phyloP scores from a whole-genome alignment of 2,888 invertebrate genomes.

The Sesia apiformis region DNA sequence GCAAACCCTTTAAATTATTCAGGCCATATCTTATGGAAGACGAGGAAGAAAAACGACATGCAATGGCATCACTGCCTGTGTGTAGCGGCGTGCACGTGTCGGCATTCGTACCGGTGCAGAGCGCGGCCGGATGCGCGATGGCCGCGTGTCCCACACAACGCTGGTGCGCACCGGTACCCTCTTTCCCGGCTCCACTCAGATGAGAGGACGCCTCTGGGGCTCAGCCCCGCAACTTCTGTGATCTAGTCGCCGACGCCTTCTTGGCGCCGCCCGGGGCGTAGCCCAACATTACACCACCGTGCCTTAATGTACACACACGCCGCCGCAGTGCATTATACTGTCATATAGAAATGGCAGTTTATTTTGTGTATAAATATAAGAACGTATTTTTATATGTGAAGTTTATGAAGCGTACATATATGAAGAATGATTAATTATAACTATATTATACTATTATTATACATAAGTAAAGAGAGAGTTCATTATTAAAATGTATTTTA shows the following conservation, averaged over 20 bases:
- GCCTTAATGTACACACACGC: conserved; percentile 67
- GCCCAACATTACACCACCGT: conserved; percentile 52
- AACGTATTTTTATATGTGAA: conserved; percentile 72
- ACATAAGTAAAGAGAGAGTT: conserved; percentile 64
- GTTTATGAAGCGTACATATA: conserved; percentile 66
- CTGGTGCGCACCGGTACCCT: conserved; percentile 80
- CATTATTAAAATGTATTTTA: conserved; percentile 50
- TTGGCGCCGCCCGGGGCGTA: conserved; percentile 70
- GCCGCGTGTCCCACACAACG: conserved; percentile 62
- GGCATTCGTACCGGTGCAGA: conserved; percentile 64
- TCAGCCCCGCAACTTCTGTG: conserved; percentile 56
- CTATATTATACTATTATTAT: conserved; percentile 29
- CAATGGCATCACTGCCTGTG: conserved; percentile 50
- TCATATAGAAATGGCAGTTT: conserved; percentile 54
- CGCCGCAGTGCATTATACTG: conserved; percentile 70
- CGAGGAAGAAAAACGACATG: conserved; percentile 59
- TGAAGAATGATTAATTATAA: conserved; percentile 48
- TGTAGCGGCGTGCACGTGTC: conserved; percentile 51
- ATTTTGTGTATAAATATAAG: conserved; percentile 67
- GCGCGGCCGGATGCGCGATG: conserved; percentile 53
- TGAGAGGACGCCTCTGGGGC: conserved; percentile 57
- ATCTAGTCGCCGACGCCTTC: conserved; percentile 70
- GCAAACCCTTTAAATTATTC: conserved; percentile 83
- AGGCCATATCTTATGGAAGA: conserved; percentile 84
- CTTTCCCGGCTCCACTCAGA: conserved; percentile 66